Percentiles rank a stretch among this genome's conserved stretches.
These are phyloP conservation scores for Heliconius himera DNA, from an alignment of 1,140 invertebrate species.

Conservation along the genomic window DNA sequence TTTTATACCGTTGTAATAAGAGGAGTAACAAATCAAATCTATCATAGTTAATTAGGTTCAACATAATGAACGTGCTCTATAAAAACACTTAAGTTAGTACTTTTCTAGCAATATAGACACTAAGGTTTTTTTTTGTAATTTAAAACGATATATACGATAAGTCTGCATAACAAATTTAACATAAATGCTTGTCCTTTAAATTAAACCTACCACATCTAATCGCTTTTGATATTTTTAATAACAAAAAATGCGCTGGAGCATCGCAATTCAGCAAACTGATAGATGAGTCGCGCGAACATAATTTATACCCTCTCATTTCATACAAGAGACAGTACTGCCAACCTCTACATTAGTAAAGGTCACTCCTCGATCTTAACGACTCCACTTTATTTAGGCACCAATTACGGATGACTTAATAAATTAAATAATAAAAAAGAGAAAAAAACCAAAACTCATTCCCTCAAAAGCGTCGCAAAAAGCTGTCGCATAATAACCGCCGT, in stretches of 20 bases:
- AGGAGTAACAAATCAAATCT: neutral
- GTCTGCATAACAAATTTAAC: neutral
- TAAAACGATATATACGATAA: neutral
- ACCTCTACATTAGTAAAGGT: slow-evolving; percentile 49
- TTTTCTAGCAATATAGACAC: neutral
- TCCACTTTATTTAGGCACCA: slow-evolving; percentile 62
- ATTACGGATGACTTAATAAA: slow-evolving; percentile 71
- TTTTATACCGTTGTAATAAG: neutral
- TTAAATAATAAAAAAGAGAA: slow-evolving; percentile 51
- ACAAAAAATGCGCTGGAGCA: neutral
- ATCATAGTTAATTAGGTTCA: neutral
- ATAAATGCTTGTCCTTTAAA: neutral
- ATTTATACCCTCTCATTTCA: slow-evolving; percentile 40
- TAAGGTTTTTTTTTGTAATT: neutral
- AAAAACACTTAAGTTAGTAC: neutral
- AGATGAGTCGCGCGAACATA: slow-evolving; percentile 18
- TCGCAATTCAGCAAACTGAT: slow-evolving; percentile 18
- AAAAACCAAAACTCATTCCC: slow-evolving; percentile 40
- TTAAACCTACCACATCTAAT: slow-evolving; percentile 14
- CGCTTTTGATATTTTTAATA: slow-evolving; percentile 23
- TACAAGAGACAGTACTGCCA: slow-evolving; percentile 25
- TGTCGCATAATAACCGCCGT: slow-evolving; percentile 64
- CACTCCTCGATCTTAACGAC: slow-evolving; percentile 52
- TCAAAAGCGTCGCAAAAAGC: slow-evolving; percentile 69
- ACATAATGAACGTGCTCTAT: neutral